Conservation (phyloP, 2,113 vertebrate genomes). For the Solenodon paradoxus region DNA sequence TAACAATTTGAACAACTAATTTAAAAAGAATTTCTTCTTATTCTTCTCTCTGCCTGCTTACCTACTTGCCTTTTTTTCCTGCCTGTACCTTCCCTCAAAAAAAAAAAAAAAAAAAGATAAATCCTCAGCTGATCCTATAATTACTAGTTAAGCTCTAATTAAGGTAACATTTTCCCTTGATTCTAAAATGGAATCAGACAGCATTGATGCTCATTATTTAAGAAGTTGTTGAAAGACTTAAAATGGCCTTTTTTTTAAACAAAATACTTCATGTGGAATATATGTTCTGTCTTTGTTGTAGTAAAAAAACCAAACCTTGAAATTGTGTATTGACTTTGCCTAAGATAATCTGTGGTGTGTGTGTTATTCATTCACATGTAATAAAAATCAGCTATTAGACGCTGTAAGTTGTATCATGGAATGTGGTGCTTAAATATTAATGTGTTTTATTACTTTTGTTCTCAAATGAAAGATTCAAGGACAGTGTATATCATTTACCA, state of each 20-base stretch:
- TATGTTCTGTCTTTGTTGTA: background rate
- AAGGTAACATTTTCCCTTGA: background rate
- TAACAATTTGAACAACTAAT: too few relatives aligned
- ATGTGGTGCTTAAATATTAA: conserved; percentile 26
- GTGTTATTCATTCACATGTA: conserved; percentile 23
- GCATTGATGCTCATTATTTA: background rate
- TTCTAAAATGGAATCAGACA: background rate
- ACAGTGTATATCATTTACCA: conserved; percentile 71
- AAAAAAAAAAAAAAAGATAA: too few relatives aligned
- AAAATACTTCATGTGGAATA: background rate
- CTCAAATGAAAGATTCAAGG: conserved; percentile 29
- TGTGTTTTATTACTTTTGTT: background rate
- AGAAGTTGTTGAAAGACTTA: conserved; percentile 11
- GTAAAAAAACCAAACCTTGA: background rate
- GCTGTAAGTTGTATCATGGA: conserved; percentile 40
- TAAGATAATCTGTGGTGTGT: background rate
- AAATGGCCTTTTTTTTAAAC: conserved; percentile 2
- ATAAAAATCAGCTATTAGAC: conserved; percentile 9
- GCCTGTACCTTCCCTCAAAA: too few relatives aligned
- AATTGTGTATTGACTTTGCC: background rate
- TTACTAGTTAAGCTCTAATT: background rate
- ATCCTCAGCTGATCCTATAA: too few relatives aligned
- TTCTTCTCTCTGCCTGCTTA: too few relatives aligned
- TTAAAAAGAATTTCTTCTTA: too few relatives aligned
- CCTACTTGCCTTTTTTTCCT: too few relatives aligned